phyloP scores from a whole-genome alignment of 2,888 invertebrate genomes.

The Oscheius sp. region DNA sequence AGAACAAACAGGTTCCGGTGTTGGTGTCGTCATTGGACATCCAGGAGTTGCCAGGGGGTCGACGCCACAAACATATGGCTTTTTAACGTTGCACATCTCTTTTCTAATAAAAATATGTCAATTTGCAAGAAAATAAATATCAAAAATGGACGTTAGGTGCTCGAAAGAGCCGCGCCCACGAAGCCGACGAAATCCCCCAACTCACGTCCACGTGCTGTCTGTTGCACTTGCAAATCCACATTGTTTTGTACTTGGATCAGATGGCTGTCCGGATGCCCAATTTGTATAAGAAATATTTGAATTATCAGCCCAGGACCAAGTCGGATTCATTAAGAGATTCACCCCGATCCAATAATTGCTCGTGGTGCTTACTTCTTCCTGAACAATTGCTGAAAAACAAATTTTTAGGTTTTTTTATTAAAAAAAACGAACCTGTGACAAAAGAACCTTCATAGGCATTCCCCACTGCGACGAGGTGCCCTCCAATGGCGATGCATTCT shows the following conservation, averaged over 20 bases:
- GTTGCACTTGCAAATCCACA: neutral
- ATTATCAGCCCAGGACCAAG: neutral
- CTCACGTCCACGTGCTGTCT: neutral
- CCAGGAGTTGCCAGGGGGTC: neutral
- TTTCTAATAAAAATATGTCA: too few species aligned
- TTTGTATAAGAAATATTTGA: neutral
- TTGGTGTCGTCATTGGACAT: too few species aligned
- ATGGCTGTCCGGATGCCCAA: neutral
- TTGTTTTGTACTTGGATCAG: neutral
- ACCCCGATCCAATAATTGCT: constrained; percentile 1
- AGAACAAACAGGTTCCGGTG: too few species aligned
- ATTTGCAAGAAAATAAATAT: too few species aligned
- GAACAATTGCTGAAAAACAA: too few species aligned
- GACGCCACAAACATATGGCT: neutral
- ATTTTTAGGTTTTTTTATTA: too few species aligned
- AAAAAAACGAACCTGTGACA: too few species aligned
- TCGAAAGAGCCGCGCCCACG: too few species aligned
- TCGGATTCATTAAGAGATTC: neutral
- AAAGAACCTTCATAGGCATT: neutral
- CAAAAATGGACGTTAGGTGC: too few species aligned
- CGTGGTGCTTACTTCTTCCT: neutral
- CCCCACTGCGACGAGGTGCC: neutral
- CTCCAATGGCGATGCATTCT: neutral
- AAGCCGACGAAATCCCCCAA: too few species aligned
- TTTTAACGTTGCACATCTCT: neutral